phyloP scores from a whole-genome alignment of 1,140 invertebrate genomes.

The Calephelis virginiensis region DNA sequence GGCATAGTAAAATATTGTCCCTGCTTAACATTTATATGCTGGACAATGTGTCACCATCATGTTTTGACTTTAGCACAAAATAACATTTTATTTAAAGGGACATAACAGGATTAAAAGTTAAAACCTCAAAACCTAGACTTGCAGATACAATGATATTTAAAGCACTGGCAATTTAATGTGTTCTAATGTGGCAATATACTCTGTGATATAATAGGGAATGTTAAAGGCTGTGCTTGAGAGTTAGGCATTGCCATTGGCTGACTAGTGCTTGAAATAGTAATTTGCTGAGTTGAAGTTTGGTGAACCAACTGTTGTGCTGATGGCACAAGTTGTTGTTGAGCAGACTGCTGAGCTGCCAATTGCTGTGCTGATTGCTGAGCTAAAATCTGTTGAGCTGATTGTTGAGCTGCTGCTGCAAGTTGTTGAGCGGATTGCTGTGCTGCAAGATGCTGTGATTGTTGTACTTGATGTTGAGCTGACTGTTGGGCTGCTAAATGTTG shows the following conservation, averaged over 20 bases:
- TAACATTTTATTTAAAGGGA: too few relatives aligned
- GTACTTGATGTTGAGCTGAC: slow-evolving; percentile 52
- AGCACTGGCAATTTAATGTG: too few relatives aligned
- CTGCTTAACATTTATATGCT: not conserved
- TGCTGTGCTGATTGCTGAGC: slow-evolving; percentile 66
- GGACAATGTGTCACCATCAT: too few relatives aligned
- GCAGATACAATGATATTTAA: too few relatives aligned
- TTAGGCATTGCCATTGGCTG: slow-evolving; percentile 69
- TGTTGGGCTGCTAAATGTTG: slow-evolving; percentile 61
- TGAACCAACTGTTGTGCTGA: slow-evolving; percentile 61
- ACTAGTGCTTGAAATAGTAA: slow-evolving; percentile 69
- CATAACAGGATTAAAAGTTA: too few relatives aligned
- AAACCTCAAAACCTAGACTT: too few relatives aligned
- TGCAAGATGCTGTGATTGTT: slow-evolving; percentile 56
- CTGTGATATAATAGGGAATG: slow-evolving; percentile 73
- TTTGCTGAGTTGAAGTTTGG: slow-evolving; percentile 69
- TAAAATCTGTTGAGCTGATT: slow-evolving; percentile 41
- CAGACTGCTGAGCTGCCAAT: slow-evolving; percentile 60
- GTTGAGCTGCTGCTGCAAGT: slow-evolving; percentile 50
- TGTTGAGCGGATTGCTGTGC: slow-evolving; percentile 59
- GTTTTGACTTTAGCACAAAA: too few relatives aligned
- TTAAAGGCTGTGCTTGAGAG: slow-evolving; percentile 65
- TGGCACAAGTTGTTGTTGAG: slow-evolving; percentile 56
- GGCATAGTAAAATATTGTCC: not conserved
- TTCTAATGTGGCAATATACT: slow-evolving; percentile 68